A percentile compares a stretch with the other conserved stretches of the same genome.
phyloP scores from a whole-genome alignment of 2,888 invertebrate genomes.

The Kuschelorhynchus macadamiae region DNA sequence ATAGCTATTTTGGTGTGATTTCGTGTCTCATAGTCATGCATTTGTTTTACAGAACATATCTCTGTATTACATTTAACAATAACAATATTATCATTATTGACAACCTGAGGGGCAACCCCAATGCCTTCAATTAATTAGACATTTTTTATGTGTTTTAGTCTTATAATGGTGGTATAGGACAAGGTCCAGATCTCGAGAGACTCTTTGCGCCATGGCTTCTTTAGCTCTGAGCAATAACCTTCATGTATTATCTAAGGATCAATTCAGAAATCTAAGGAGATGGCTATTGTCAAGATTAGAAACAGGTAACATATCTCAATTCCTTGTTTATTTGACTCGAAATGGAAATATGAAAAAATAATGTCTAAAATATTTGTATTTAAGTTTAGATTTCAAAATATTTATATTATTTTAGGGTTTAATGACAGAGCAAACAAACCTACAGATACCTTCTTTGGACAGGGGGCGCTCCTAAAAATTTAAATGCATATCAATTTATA shows the following conservation, averaged over 20 bases:
- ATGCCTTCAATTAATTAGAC: too few species aligned
- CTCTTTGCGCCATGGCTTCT: slow-evolving; percentile 97
- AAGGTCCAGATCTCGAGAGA: slow-evolving; percentile 91
- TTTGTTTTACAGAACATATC: too few species aligned
- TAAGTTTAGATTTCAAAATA: too few species aligned
- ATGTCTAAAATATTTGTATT: too few species aligned
- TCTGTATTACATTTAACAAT: too few species aligned
- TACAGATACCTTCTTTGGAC: slow-evolving; percentile 98
- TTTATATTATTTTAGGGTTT: slow-evolving; percentile 76
- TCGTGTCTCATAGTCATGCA: too few species aligned
- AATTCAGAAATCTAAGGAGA: slow-evolving; percentile 79
- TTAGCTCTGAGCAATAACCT: slow-evolving; percentile 84
- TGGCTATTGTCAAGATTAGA: slow-evolving; percentile 89
- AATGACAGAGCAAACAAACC: slow-evolving; percentile 97
- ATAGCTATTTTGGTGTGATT: too few species aligned
- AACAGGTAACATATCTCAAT: slow-evolving; percentile 41
- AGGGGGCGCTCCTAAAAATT: slow-evolving; percentile 91
- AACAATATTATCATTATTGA: too few species aligned
- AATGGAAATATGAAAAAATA: too few species aligned
- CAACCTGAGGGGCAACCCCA: too few species aligned
- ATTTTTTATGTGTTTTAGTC: too few species aligned
- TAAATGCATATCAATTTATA: slow-evolving; percentile 72
- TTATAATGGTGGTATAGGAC: slow-evolving; percentile 94
- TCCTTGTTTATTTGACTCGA: too few species aligned
- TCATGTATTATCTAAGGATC: slow-evolving; percentile 69